phyloP scores from a whole-genome alignment of 2,113 vertebrate species.

The Solea senegalensis region DNA sequence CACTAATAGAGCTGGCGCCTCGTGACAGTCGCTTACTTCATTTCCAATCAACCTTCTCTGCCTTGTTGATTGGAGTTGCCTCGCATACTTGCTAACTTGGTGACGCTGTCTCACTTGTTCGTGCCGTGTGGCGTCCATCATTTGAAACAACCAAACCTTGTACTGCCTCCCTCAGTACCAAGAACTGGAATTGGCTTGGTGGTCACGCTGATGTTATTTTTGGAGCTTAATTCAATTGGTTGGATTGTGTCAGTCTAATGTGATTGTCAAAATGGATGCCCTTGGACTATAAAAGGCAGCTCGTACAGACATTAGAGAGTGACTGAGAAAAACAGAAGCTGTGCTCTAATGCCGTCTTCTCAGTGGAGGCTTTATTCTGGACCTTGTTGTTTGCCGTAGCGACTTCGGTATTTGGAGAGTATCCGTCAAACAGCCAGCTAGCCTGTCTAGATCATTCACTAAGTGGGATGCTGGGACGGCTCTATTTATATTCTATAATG shows the following conservation, averaged over 20 bases:
- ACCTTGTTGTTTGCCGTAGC: conserved; percentile 25
- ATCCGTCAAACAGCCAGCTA: conserved; percentile 17
- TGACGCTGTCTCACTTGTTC: too few relatives aligned
- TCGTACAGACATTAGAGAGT: conserved; percentile 51
- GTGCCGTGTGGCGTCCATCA: conserved; percentile 4
- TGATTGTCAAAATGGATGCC: conserved; percentile 65
- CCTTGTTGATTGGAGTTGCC: neutral
- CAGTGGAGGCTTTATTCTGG: neutral
- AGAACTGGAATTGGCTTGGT: conserved; percentile 28
- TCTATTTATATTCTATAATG: conserved; percentile 53
- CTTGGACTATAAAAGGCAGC: conserved; percentile 66
- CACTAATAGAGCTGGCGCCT: too few relatives aligned
- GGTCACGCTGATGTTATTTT: conserved; percentile 63
- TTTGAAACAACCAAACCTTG: conserved; percentile 9
- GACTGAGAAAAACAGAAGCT: conserved; percentile 28
- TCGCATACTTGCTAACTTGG: neutral
- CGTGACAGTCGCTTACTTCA: too few relatives aligned
- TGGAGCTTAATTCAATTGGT: conserved; percentile 65
- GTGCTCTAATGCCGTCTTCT: conserved; percentile 33
- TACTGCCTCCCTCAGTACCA: conserved; percentile 3
- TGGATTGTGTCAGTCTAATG: conserved; percentile 64
- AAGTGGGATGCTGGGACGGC: conserved; percentile 20
- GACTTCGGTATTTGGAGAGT: conserved; percentile 32
- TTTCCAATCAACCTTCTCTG: neutral
- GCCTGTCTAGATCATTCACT: conserved; percentile 42